Evolutionary conservation across 23 tunicate species (phyloP), one percentile per base, ranked within the genome.

Genomic region (Halocynthia aurantium): DNA sequence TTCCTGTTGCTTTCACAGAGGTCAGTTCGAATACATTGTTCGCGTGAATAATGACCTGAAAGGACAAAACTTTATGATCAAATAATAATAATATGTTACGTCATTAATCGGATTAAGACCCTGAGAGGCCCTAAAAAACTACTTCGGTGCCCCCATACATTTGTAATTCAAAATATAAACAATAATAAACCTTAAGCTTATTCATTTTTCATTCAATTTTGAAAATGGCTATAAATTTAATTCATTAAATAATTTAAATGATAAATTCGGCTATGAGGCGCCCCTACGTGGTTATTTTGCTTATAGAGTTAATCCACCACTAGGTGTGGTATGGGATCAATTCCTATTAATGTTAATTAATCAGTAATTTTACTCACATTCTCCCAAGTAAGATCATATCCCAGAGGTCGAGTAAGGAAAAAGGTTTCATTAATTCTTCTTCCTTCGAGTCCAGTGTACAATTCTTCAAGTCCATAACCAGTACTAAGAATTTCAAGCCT

Each of bases 1-100:
- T 77, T 15, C 57, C 84, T 18, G 84, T 58, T 31, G 84, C 71
- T n/a, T 81, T 81, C 55, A 81, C 84, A 57, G 84, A 81, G 18
- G 84, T 81, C 15, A 81, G 67, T 58, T 81, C 84, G 61, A 81
- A 81, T 15, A 81, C 84, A 8, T 81, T 81, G 77, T 72, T 81
- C 22, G 74, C 52, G 65, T 81, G 84, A 50, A 81, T 71, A 13
- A 71, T 44, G 8, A 81, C 77, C 84, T 81, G 40, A 53, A 53
- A 75, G 52, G 22, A 65, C 22, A 10, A 65, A 10, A 49, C 6
- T 10, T 1, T 13, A 5, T 58, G 17, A 13, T 58, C n/a, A 58
- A 13, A n/a, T 58, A 58, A 2, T 12, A 58, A 2, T 58, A 58
- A 13, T 58, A 13, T 15, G 63, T 58, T 58, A 13, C 44, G 1